Conservation (phyloP, 2,888 invertebrate species). For the Sinotaia quadrata region DNA sequence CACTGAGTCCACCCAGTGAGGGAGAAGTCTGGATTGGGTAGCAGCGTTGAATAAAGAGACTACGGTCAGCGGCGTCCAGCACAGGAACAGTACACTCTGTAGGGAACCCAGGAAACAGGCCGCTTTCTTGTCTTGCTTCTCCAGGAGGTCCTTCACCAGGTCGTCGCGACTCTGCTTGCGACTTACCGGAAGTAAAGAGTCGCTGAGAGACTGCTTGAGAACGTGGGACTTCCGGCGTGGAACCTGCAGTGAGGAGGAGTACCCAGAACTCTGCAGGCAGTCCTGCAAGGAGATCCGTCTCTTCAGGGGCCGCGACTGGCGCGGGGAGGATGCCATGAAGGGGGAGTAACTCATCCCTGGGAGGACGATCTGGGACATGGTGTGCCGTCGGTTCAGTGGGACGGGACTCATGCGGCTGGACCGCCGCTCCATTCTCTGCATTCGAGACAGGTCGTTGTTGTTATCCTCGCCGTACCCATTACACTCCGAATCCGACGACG, state of each 20-base stretch:
- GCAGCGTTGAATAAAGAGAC: conserved; percentile 26
- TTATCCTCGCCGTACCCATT: conserved; percentile 20
- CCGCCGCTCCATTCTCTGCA: neutral
- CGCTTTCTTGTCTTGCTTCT: conserved; percentile 61
- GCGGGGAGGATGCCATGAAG: conserved; percentile 2
- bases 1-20: conserved; percentile 36
- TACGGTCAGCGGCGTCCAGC: conserved; percentile 54
- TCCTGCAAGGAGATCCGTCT: conserved; percentile 23
- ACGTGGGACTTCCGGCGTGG: conserved; percentile 21
- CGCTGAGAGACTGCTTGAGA: conserved; percentile 24
- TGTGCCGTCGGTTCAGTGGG: conserved; percentile 31
- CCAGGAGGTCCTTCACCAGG: conserved; percentile 53
- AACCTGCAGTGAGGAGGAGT: conserved; percentile 27
- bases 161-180: conserved; percentile 44
- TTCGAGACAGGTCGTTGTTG: neutral
- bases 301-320: conserved; percentile 20
- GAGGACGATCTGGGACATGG: conserved; percentile 29
- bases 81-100: conserved; percentile 54
- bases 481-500: conserved; percentile 45
- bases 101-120: conserved; percentile 55
- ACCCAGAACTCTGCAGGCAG: conserved; percentile 22
- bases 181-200: conserved; percentile 18
- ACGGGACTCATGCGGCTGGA: conserved; percentile 19
- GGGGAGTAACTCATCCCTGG: conserved; percentile 14
- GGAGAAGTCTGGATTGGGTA: conserved; percentile 29